Percentiles rank a stretch among this genome's conserved stretches.
These are phyloP conservation scores for Synergus itoensis DNA, from an alignment of 2,888 invertebrate species.

Conservation along the genomic window DNA sequence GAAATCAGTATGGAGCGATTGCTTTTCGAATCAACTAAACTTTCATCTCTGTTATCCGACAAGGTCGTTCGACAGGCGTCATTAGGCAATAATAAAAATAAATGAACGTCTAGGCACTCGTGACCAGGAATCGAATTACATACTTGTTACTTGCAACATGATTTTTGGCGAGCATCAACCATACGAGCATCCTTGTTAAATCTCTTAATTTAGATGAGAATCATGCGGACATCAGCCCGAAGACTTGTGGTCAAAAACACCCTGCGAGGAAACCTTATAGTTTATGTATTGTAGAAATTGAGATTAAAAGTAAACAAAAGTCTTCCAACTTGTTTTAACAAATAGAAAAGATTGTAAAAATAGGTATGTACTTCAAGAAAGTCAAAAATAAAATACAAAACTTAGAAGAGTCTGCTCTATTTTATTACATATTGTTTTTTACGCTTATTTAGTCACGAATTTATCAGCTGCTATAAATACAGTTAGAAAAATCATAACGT, in stretches of 20 bases:
- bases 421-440: not conserved
- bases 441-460: not conserved
- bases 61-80: conserved; percentile 59
- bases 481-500: not conserved
- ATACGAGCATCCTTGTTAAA: conserved; percentile 6
- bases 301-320: not conserved
- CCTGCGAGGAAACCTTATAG: not conserved
- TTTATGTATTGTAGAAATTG: not conserved
- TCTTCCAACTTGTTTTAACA: not conserved
- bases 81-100: conserved; percentile 63
- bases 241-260: conserved; percentile 23
- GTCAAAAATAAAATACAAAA: not conserved
- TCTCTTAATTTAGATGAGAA: conserved; percentile 35
- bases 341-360: not conserved
- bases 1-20: conserved; percentile 19
- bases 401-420: not conserved
- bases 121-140: conserved; percentile 65
- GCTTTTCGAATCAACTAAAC: conserved; percentile 32
- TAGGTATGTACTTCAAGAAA: not conserved
- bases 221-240: not conserved
- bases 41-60: conserved; percentile 49
- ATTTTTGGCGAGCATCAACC: conserved; percentile 50
- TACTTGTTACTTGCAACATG: conserved; percentile 60
- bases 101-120: conserved; percentile 60
- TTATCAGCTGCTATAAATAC: not conserved